phyloP scores from a whole-genome alignment of 2,113 vertebrate genomes.

The Syngnathus floridae region DNA sequence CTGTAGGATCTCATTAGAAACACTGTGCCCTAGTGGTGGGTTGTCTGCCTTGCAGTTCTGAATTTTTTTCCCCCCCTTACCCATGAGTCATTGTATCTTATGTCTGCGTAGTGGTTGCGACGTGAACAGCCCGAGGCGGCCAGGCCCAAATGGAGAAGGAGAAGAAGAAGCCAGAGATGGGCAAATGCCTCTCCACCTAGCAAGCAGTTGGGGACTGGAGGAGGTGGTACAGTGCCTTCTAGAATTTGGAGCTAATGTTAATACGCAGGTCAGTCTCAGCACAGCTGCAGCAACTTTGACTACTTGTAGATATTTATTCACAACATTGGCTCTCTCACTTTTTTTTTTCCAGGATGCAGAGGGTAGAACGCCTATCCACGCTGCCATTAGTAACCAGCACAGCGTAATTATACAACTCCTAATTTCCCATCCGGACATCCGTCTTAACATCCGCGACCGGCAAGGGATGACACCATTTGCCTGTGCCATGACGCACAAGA shows the following conservation, averaged over 20 bases:
- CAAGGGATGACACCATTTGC: conserved; percentile 96
- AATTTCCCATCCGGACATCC: conserved; percentile 92
- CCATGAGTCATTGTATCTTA: background rate
- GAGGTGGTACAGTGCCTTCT: conserved; percentile 94
- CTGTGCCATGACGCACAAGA: conserved; percentile 96
- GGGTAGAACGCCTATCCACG: conserved; percentile 88
- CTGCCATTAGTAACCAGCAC: conserved; percentile 94
- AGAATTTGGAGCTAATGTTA: conserved; percentile 96
- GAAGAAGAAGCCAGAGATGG: conserved; percentile 93
- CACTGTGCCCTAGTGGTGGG: too few relatives aligned
- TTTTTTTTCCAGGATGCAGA: conserved; percentile 82
- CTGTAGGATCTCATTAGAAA: too few relatives aligned
- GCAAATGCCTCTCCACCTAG: conserved; percentile 90
- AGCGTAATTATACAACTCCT: conserved; percentile 91
- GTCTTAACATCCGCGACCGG: conserved; percentile 84
- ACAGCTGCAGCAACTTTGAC: background rate
- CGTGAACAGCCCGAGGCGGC: conserved; percentile 85
- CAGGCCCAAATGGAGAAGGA: conserved; percentile 87
- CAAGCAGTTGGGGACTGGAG: conserved; percentile 89
- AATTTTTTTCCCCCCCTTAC: too few relatives aligned
- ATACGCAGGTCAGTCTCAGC: conserved; percentile 77
- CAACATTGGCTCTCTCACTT: background rate
- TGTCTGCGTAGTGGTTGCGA: conserved; percentile 80
- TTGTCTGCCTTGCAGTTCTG: too few relatives aligned
- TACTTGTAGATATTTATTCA: background rate